These are phyloP conservation scores for Seriola quinqueradiata DNA, from an alignment of 2,113 vertebrate genomes.

Conservation along the genomic window DNA sequence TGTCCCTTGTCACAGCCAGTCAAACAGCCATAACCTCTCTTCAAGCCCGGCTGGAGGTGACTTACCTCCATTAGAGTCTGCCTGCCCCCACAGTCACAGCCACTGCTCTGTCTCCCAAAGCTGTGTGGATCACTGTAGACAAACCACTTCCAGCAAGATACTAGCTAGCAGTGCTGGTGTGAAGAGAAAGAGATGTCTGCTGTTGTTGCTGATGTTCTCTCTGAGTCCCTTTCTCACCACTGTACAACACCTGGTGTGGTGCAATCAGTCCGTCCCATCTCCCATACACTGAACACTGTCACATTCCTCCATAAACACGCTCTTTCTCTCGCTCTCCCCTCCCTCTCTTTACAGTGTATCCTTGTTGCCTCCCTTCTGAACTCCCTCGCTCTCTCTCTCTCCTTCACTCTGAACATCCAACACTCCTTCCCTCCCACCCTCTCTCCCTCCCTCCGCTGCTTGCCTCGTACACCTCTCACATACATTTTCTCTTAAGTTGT, in stretches of 20 bases:
- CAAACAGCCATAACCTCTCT: constrained; percentile 41
- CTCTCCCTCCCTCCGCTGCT: constrained; percentile 24
- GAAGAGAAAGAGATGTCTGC: constrained; percentile 34
- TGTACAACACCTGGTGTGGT: constrained; percentile 46
- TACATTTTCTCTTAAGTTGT: constrained; percentile 25
- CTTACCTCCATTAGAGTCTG: constrained; percentile 71
- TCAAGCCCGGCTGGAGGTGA: constrained; percentile 42
- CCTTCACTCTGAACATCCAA: constrained; percentile 61
- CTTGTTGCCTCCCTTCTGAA: constrained; percentile 67
- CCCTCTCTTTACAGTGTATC: constrained; percentile 62
- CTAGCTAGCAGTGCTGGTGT: constrained; percentile 14
- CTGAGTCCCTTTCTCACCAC: constrained; percentile 31
- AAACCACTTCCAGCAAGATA: constrained; percentile 32
- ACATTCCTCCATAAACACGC: constrained; percentile 75
- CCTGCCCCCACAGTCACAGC: constrained; percentile 44
- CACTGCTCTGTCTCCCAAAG: constrained; percentile 45
- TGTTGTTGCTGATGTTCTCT: constrained; percentile 41
- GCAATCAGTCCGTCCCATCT: constrained; percentile 71
- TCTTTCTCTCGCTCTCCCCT: constrained; percentile 47
- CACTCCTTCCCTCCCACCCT: constrained; percentile 47
- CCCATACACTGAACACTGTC: constrained; percentile 60
- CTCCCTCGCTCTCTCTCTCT: constrained; percentile 69
- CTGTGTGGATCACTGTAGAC: constrained; percentile 48
- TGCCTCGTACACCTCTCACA: constrained; percentile 37
- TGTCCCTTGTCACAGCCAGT: constrained; percentile 45